Evolutionary conservation across 2,888 invertebrate genomes (phyloP).

Genomic region (Perizoma flavofasciatum): DNA sequence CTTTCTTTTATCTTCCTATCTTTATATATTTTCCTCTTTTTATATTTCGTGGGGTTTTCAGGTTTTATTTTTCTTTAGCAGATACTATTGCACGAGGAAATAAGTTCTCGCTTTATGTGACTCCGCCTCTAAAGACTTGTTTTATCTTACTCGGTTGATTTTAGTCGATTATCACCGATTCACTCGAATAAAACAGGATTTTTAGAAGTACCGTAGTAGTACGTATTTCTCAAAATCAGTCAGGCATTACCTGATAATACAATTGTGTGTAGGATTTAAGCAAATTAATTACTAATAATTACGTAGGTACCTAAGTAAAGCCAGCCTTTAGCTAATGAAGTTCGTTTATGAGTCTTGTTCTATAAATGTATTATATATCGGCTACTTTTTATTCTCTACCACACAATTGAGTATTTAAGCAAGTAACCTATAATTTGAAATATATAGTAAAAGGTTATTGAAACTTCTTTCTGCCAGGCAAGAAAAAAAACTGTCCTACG

Average conservation of each 20-base stretch:
- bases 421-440: background rate
- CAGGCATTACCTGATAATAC: no score
- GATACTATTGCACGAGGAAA: constrained; percentile 4
- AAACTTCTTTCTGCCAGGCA: background rate
- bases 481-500: constrained; percentile 27
- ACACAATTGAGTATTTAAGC: no score
- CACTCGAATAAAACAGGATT: background rate
- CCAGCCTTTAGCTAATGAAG: background rate
- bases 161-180: background rate
- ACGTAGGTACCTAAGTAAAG: no score
- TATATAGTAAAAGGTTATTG: background rate
- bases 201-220: no score
- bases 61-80: constrained; percentile 15
- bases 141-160: background rate
- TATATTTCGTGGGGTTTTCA: constrained; percentile 22
- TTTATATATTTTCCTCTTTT: constrained; percentile 30
- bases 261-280: no score
- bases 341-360: constrained; percentile 9
- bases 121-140: background rate
- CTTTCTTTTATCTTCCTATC: constrained; percentile 25
- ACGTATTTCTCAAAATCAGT: no score
- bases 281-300: no score
- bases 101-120: constrained; percentile 9
- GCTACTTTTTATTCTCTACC: no score
- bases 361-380: no score